These are phyloP conservation scores for Brachypalpus laphriformis DNA, from an alignment of 2,888 invertebrate species.

Conservation along the genomic window DNA sequence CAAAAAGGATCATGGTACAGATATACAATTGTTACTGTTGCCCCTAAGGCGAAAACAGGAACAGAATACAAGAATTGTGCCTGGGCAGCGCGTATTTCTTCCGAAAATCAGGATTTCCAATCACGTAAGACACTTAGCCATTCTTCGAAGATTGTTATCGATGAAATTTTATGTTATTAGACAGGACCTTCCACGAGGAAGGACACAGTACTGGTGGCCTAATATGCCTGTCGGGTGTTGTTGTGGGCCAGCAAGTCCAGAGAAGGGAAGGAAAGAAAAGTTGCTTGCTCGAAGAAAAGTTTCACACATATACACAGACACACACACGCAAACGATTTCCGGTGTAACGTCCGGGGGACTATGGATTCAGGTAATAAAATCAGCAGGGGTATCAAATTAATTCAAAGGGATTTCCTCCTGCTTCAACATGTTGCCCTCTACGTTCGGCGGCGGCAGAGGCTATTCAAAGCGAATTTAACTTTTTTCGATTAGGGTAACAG, in stretches of 20 bases:
- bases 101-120: constrained; percentile 49
- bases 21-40: not conserved
- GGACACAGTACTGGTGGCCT: not conserved
- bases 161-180: constrained; percentile 58
- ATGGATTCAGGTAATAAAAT: constrained; percentile 56
- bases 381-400: constrained; percentile 67
- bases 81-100: constrained; percentile 10
- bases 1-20: constrained; percentile 28
- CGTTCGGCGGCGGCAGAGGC: not conserved
- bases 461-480: constrained; percentile 26
- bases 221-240: constrained; percentile 5
- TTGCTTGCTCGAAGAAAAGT: not conserved
- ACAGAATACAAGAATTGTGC: not conserved
- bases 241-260: constrained; percentile 1
- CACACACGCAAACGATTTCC: constrained; percentile 46
- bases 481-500: constrained; percentile 38
- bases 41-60: constrained; percentile 2
- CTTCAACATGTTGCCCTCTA: constrained; percentile 22
- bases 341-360: constrained; percentile 25
- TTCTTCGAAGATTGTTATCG: constrained; percentile 52
- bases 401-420: constrained; percentile 58
- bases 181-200: not conserved
- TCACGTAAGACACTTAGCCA: constrained; percentile 61
- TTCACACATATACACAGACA: not conserved
- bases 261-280: no score